A percentile compares a stretch with the other conserved stretches of the same genome.
Evolutionary conservation across 2,113 vertebrate species (phyloP).

Genomic region (Rhizomys pruinosus): DNA sequence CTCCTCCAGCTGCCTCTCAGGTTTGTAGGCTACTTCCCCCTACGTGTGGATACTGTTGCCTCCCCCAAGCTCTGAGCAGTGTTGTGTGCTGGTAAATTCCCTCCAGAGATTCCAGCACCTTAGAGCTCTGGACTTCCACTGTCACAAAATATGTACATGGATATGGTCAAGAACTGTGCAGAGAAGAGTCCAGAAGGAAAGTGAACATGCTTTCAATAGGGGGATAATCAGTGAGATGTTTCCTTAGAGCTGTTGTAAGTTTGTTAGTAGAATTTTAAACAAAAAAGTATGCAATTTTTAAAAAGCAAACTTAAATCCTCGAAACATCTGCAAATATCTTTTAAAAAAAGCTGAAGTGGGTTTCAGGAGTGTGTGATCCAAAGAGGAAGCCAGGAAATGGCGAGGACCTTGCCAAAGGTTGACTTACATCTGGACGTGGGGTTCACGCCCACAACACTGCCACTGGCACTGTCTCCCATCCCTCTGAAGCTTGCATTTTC

Average conservation of each 20-base stretch:
- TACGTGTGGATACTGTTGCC: neutral
- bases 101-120: neutral
- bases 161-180: neutral
- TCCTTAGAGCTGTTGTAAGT: neutral
- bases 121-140: neutral
- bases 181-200: neutral
- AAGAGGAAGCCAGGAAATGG: neutral
- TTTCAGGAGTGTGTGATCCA: neutral
- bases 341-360: neutral
- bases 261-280: neutral
- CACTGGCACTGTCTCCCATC: neutral
- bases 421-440: rapidly evolving
- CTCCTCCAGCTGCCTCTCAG: neutral
- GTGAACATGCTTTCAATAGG: neutral
- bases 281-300: neutral
- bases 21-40: neutral
- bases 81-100: neutral
- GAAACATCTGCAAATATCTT: neutral
- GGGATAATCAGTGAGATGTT: neutral
- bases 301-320: neutral
- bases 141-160: neutral
- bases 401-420: neutral
- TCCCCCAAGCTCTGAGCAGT: too few species aligned
- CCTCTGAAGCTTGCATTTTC: neutral
- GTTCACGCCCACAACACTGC: neutral